Base-by-base conservation (phyloP, 2,797 vertebrate species). In the Tapirus indicus region DNA sequence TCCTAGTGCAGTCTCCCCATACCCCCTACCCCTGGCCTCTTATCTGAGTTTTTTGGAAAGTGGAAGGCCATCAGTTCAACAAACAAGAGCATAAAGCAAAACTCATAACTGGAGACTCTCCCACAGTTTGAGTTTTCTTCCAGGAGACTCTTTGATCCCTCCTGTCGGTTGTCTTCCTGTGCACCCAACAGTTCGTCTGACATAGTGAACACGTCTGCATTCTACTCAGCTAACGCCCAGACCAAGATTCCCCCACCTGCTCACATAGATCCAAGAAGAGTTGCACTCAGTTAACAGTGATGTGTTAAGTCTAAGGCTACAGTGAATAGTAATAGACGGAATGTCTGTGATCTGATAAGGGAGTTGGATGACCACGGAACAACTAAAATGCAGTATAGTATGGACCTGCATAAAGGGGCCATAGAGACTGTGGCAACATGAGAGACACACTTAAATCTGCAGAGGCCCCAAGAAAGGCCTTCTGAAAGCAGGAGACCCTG, bases 1-100 rank as follows among this genome's bases (percentile, higher is more conserved):
- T 38, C n/a, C 41, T 18, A 1, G 6, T 8, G 21, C 3, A 1
- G 14, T 11, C 7, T 0, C 7, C 20, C 7, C 6, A 3, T 32
- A 14, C 0, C 8, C 5, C 23, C 16, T 10, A 9, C 23, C 7
- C 29, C 21, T 3, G 2, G 35, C 16, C n/a, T 35, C 38, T 29
- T 35, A 2, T 7, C 71, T 69, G 20, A 41, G 41, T 6, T 41
- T 79, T 68, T 56, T 17, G 54, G 69, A 35, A 54, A 75, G 35
- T 3, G 35, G 32, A 88, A 84, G 49, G 13, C 20, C 11, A 5
- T 32, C 38, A 66, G 6, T n/a, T 72, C n/a, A 60, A 18, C 52
- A 77, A 71, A 38, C 8, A 77, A n/a, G 4, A 83, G 16, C 7
- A 0, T 6, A 11, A n/a, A 92, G 38, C 7, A 41, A 60, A 44